Percentiles rank a stretch among this genome's conserved stretches.
Evolutionary conservation across 2,888 invertebrate species (phyloP).

Genomic region (Xanthostigma xanthostigma): DNA sequence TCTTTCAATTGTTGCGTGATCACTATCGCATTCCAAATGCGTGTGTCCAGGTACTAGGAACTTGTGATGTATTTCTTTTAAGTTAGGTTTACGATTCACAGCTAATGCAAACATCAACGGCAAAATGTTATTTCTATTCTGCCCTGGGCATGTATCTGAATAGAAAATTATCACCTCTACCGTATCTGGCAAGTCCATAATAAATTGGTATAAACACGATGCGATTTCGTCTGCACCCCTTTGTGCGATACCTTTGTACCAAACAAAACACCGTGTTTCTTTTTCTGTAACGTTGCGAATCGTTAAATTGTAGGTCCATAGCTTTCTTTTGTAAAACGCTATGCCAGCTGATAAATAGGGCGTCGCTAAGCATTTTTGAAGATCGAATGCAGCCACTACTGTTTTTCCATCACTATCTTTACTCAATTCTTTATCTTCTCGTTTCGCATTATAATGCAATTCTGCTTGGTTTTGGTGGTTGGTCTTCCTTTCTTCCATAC

Average conservation of each 20-base stretch:
- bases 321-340: slow-evolving; percentile 2
- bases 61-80: slow-evolving; percentile 1
- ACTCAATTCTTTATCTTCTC: slow-evolving; percentile 5
- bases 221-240: slow-evolving; percentile 4
- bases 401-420: neutral
- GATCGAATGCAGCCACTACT: slow-evolving; percentile 2
- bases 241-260: slow-evolving; percentile 4
- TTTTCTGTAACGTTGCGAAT: neutral
- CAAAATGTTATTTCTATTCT: slow-evolving; percentile 14
- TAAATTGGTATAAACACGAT: slow-evolving; percentile 5
- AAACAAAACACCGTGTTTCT: slow-evolving; percentile 3
- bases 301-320: slow-evolving; percentile 8
- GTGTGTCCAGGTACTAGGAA: slow-evolving; percentile 1
- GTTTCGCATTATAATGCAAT: slow-evolving; percentile 5
- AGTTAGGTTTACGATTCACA: neutral
- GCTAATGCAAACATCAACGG: neutral
- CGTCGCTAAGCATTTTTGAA: slow-evolving; percentile 5
- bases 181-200: neutral
- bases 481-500: neutral
- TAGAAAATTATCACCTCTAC: slow-evolving; percentile 4
- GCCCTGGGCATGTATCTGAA: slow-evolving; percentile 1
- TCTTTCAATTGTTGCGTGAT: neutral
- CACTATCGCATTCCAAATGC: neutral
- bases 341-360: neutral
- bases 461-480: slow-evolving; percentile 8